phyloP scores from a whole-genome alignment of 2,888 invertebrate species.

The Dioctria rufipes region DNA sequence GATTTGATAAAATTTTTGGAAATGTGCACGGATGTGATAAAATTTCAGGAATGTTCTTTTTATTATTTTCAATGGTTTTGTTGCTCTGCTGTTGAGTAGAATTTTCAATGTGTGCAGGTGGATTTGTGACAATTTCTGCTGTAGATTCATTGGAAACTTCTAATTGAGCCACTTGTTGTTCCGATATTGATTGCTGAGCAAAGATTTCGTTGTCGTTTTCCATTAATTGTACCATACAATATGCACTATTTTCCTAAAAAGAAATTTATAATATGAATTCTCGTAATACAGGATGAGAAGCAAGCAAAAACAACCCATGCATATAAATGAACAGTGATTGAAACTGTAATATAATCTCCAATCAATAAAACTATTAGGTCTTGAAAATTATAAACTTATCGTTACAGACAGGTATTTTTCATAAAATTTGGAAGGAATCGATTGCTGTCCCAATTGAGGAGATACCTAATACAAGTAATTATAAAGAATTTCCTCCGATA shows the following conservation, averaged over 20 bases:
- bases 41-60: not conserved
- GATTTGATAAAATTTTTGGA: not conserved
- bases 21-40: not conserved
- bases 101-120: not conserved
- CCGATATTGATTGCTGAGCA: not conserved
- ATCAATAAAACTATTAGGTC: not conserved
- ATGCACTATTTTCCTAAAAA: slow-evolving; percentile 19
- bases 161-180: not conserved
- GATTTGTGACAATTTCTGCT: not conserved
- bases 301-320: no score
- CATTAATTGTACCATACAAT: not conserved
- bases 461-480: no score
- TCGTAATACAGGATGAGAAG: no score
- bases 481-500: no score
- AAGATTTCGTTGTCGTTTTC: slow-evolving; percentile 1
- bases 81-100: not conserved
- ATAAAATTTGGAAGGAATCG: no score
- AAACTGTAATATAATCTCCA: no score
- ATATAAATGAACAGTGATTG: no score
- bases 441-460: no score
- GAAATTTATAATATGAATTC: not conserved
- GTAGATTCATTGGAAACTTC: not conserved
- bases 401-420: no score
- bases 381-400: not conserved
- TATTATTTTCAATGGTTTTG: not conserved